Percentiles rank a stretch among this genome's conserved stretches.
Evolutionary conservation across 2,797 vertebrate genomes (phyloP).

Genomic region (Thaleichthys pacificus): DNA sequence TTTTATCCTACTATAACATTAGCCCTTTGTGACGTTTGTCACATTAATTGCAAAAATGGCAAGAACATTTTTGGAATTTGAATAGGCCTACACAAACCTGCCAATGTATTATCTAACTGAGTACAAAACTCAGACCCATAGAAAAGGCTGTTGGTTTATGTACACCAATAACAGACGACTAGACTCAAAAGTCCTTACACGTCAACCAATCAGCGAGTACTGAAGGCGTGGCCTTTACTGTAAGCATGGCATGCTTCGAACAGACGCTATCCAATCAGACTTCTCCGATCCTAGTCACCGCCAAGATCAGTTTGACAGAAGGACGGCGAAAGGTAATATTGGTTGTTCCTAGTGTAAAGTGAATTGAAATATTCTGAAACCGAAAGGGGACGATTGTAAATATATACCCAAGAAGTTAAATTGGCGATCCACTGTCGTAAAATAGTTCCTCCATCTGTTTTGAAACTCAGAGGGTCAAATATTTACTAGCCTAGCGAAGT

Average conservation of each 20-base stretch:
- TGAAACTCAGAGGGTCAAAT: not conserved
- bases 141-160: not conserved
- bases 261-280: constrained; percentile 23
- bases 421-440: not conserved
- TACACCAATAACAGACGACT: not conserved
- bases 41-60: too few relatives aligned
- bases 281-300: constrained; percentile 69
- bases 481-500: not conserved
- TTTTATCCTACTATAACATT: too few relatives aligned
- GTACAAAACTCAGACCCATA: not conserved
- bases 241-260: constrained; percentile 36
- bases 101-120: not conserved
- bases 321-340: constrained; percentile 35
- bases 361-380: too few relatives aligned
- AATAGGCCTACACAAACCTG: too few relatives aligned
- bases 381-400: not conserved
- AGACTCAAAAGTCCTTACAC: not conserved
- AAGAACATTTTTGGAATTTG: too few relatives aligned
- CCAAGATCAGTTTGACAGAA: constrained; percentile 82
- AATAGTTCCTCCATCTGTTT: not conserved
- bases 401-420: not conserved
- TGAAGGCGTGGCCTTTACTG: constrained; percentile 45
- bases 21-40: too few relatives aligned
- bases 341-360: too few relatives aligned
- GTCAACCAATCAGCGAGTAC: constrained; percentile 4